These are phyloP conservation scores for Drosophila paulistorum DNA, from an alignment of 1,140 invertebrate species.

Conservation along the genomic window DNA sequence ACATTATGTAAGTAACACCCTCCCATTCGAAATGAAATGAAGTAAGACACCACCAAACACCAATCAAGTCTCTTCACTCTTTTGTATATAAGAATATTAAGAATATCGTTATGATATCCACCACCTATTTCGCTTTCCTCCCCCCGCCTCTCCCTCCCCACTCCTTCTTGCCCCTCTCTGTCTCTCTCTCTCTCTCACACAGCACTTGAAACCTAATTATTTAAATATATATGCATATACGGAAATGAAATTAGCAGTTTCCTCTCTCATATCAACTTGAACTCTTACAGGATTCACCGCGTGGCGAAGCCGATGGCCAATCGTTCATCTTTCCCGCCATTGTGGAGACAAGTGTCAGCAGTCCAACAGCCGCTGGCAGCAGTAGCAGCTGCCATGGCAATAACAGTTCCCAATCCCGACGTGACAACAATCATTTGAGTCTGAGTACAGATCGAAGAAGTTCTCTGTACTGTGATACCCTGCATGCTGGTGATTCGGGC, in stretches of 20 bases:
- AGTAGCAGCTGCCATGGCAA: constrained; percentile 37
- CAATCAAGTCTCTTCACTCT: constrained; percentile 1
- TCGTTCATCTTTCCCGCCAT: constrained; percentile 87
- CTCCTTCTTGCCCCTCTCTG: too few species aligned
- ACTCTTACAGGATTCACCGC: constrained; percentile 86
- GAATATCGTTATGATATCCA: too few species aligned
- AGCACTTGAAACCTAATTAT: constrained; percentile 44
- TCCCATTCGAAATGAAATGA: neutral
- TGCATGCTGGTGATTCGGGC: constrained; percentile 85
- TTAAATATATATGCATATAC: constrained; percentile 3
- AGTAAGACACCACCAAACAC: too few species aligned
- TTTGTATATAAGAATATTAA: constrained; percentile 29
- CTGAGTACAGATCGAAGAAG: constrained; percentile 71
- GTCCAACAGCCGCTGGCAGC: constrained; percentile 46
- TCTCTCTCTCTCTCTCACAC: neutral
- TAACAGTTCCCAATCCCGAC: constrained; percentile 37
- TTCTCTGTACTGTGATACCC: constrained; percentile 82
- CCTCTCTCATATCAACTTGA: constrained; percentile 40
- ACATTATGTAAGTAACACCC: constrained; percentile 45
- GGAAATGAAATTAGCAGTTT: constrained; percentile 11
- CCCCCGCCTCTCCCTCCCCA: too few species aligned
- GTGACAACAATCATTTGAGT: constrained; percentile 68
- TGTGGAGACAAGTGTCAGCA: constrained; percentile 83
- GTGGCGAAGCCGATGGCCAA: constrained; percentile 87
- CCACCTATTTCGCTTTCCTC: too few species aligned